These are phyloP conservation scores for Lathamus discolor DNA, from an alignment of 2,113 vertebrate species.

Conservation along the genomic window DNA sequence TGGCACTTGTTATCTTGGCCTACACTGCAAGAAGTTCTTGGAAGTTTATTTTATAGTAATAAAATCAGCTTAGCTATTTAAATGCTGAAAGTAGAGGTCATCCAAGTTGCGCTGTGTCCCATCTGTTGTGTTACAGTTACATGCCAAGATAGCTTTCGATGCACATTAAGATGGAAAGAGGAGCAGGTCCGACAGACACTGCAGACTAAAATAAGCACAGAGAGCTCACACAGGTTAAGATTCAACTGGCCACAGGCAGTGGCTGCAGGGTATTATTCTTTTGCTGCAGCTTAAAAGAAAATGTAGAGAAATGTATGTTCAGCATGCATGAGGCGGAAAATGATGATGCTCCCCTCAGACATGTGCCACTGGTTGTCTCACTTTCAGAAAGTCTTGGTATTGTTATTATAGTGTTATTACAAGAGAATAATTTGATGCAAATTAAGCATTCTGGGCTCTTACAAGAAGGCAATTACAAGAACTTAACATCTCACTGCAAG, in stretches of 20 bases:
- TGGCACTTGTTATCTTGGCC: neutral
- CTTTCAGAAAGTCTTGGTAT: neutral
- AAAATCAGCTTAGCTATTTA: conserved; percentile 45
- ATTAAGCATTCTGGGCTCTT: neutral
- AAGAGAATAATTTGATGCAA: neutral
- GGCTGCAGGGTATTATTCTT: neutral
- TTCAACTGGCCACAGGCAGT: neutral
- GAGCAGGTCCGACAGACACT: neutral
- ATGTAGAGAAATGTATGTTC: neutral
- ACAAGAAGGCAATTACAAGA: neutral
- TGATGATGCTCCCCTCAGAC: neutral
- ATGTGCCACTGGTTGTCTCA: neutral
- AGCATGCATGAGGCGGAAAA: neutral
- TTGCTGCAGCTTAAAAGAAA: neutral
- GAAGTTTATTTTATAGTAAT: conserved; percentile 38
- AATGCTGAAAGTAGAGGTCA: conserved; percentile 40
- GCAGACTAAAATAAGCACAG: neutral
- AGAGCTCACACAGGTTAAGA: neutral
- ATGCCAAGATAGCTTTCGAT: neutral
- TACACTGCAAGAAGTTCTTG: neutral
- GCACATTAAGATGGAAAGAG: neutral
- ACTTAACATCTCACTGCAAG: neutral
- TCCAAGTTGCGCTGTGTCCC: conserved; percentile 26
- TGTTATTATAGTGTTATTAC: neutral
- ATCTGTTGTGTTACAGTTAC: conserved; percentile 36